Conservation (phyloP, 2,113 vertebrate species). For the Oenanthe oenanthe region DNA sequence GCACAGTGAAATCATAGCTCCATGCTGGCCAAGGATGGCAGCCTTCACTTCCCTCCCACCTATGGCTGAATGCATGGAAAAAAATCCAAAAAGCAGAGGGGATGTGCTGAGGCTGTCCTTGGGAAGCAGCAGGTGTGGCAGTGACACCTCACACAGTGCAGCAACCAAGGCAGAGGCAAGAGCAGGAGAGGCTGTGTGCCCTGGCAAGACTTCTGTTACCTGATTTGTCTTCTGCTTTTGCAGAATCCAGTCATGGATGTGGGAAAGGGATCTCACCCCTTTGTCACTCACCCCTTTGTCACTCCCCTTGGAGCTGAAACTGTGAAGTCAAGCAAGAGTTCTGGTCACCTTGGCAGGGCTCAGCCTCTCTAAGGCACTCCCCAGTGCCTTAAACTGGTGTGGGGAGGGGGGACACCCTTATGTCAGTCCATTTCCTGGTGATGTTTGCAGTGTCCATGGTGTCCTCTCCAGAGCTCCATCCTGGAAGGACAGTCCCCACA, state of each 20-base stretch:
- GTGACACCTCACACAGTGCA: not conserved
- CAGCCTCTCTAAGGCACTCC: not conserved
- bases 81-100: not conserved
- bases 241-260: not conserved
- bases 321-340: fast-evolving
- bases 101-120: not conserved
- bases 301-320: not conserved
- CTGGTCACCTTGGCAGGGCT: not conserved
- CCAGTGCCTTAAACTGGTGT: not conserved
- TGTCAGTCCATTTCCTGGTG: not conserved
- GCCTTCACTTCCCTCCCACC: not conserved
- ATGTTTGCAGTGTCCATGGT: not conserved
- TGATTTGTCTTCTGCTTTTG: not conserved
- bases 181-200: not conserved
- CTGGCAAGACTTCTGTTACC: not conserved
- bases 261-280: not conserved
- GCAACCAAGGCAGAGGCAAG: not conserved
- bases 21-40: not conserved
- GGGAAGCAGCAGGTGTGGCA: slow-evolving; percentile 1
- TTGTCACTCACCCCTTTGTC: not conserved
- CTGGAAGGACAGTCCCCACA: not conserved
- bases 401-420: not conserved
- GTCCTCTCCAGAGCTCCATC: not conserved
- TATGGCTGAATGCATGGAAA: not conserved
- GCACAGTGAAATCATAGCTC: slow-evolving; percentile 52